Evolutionary conservation across 2,797 vertebrate species (phyloP), one percentile per base, ranked within the genome.

Genomic region (Heteromormyrus szaboi): DNA sequence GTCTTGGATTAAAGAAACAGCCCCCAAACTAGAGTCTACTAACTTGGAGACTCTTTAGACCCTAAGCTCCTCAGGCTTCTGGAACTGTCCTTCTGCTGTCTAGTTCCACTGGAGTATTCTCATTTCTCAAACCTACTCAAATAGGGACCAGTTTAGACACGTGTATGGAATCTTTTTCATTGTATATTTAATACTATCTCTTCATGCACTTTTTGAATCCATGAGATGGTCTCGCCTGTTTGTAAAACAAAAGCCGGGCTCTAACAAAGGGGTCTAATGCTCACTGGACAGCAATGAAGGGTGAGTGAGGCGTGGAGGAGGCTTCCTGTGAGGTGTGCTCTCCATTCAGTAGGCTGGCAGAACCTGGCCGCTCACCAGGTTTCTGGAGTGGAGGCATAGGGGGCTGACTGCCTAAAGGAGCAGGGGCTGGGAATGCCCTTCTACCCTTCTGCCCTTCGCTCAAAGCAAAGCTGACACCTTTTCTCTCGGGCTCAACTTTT

Each of bases 401-500:
- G 65, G 29, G 65, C 1, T 72, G 65, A 11, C 65, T 72, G 29
- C 68, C 68, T 37, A 1, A 17, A 37, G 2, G 12, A 29, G 44
- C 19, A 51, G 48, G 83, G 48, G 9, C 48, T 85, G 83, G n/a
- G 25, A 51, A 29, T 46, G 19, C 9, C 11, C 44, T 14, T 17
- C 95, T 25, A 25, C 25, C 25, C 25, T 25, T 25, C 25, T 46
- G 19, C 9, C 11, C 44, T 14, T 17, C 95, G 94, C 95, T 94
- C 94, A 96, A 96, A 96, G 94, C 51, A 65, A 92, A 37, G 95
- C 95, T 94, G 93, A 96, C 95, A 96, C 92, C 94, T 95, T 96
- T 96, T 96, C 96, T 97, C 96, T 93, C 94, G 96, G 96, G 96
- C 95, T 94, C 94, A 95, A 95, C 95, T 91, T 89, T 93, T 33